Conservation (phyloP, 2,888 invertebrate genomes). For the Dione vanillae region DNA sequence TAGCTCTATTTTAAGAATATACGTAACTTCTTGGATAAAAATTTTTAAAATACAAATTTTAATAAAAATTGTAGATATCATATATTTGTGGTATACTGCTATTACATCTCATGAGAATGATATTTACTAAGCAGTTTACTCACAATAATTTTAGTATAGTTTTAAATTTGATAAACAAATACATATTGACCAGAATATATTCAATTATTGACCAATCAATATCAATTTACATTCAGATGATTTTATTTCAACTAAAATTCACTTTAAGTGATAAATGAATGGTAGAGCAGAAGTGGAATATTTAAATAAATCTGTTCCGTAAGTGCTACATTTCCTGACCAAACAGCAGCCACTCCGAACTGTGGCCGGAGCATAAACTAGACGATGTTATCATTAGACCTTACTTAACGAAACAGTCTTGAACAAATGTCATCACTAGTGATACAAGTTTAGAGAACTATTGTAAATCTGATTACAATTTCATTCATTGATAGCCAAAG, state of each 20-base stretch:
- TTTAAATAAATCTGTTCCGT: conserved; percentile 17
- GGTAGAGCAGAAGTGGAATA: conserved; percentile 6
- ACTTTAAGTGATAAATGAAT: conserved; percentile 8
- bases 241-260: conserved; percentile 9
- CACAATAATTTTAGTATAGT: background rate
- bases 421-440: conserved; percentile 14
- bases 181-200: background rate
- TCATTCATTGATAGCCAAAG: background rate
- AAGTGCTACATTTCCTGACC: conserved; percentile 22
- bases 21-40: conserved; percentile 26
- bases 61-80: background rate
- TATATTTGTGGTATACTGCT: background rate
- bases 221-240: conserved; percentile 6
- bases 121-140: background rate
- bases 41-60: conserved; percentile 16
- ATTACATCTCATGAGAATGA: background rate
- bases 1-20: conserved; percentile 23
- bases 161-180: background rate
- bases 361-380: conserved; percentile 18
- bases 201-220: background rate
- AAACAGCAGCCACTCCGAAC: conserved; percentile 13
- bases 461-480: background rate
- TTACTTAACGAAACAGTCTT: conserved; percentile 2
- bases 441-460: background rate
- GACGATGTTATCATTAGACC: conserved; percentile 25